Conservation (phyloP, 2,888 invertebrate genomes). For the Andrena haemorrhoa region DNA sequence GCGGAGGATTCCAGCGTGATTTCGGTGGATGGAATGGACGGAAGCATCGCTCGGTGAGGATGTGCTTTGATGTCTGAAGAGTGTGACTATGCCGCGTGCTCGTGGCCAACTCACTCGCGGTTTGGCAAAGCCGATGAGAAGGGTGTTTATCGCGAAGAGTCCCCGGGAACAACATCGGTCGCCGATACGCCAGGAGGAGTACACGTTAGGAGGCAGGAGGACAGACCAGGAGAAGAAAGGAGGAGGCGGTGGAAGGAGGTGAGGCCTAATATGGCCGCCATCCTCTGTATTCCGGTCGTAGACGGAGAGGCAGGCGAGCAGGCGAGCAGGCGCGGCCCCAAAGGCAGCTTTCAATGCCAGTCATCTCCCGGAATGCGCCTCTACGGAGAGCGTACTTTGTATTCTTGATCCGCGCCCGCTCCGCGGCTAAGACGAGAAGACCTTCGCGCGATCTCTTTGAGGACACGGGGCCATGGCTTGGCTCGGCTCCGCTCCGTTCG, state of each 20-base stretch:
- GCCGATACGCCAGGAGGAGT: slow-evolving; percentile 13
- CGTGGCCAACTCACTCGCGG: not conserved
- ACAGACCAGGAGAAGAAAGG: slow-evolving; percentile 41
- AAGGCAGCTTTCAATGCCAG: slow-evolving; percentile 83
- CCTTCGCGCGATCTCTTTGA: slow-evolving; percentile 78
- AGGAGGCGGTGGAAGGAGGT: slow-evolving; percentile 68
- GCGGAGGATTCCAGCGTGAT: slow-evolving; percentile 25
- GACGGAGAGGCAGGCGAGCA: slow-evolving; percentile 67
- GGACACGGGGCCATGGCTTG: slow-evolving; percentile 71
- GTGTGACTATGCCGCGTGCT: no score
- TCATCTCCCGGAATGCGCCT: slow-evolving; percentile 83
- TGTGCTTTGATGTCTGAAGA: no score
- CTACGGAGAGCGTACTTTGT: slow-evolving; percentile 78
- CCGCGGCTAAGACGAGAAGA: slow-evolving; percentile 70
- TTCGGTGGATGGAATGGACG: not conserved
- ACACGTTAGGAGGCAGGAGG: slow-evolving; percentile 29
- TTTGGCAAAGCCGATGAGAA: not conserved
- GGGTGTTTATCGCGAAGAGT: slow-evolving; percentile 16
- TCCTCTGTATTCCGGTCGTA: slow-evolving; percentile 83
- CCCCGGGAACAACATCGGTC: not conserved
- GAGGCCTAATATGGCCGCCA: slow-evolving; percentile 82
- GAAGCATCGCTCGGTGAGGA: not conserved
- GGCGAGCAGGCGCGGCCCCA: slow-evolving; percentile 76
- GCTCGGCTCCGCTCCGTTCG: slow-evolving; percentile 41
- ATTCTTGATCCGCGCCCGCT: slow-evolving; percentile 76